Conservation (phyloP, 2,888 invertebrate species). For the Cylindroiulus punctatus region DNA sequence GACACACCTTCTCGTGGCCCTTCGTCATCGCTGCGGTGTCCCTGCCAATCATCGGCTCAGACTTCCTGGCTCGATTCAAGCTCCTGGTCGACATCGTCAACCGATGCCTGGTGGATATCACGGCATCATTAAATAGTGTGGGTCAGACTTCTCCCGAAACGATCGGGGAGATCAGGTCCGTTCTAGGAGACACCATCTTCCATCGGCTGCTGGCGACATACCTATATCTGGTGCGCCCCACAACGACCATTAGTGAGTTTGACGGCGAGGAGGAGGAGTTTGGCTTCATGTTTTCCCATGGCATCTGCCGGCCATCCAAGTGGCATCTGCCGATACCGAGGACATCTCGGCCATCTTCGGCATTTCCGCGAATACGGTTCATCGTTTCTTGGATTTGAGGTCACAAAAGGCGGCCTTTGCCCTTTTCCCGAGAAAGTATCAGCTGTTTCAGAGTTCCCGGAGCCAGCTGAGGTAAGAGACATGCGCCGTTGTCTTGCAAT, state of each 20-base stretch:
- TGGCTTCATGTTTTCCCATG: not conserved
- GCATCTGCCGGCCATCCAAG: not conserved
- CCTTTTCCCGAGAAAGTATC: too few relatives aligned
- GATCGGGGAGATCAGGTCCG: too few relatives aligned
- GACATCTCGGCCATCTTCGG: not conserved
- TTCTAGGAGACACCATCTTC: too few relatives aligned
- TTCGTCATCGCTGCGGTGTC: not conserved
- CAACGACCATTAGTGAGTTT: too few relatives aligned
- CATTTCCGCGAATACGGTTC: not conserved
- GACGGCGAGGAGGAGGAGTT: not conserved
- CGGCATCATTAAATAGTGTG: too few relatives aligned
- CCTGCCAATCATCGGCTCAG: slow-evolving; percentile 19
- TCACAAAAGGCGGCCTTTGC: not conserved
- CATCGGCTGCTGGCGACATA: not conserved
- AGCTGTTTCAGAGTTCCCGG: too few relatives aligned
- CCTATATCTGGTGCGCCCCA: not conserved
- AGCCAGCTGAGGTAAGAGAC: not conserved
- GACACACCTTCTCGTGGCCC: not conserved
- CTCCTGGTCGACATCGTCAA: too few relatives aligned
- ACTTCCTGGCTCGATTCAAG: too few relatives aligned
- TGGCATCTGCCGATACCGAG: too few relatives aligned
- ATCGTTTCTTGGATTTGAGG: not conserved
- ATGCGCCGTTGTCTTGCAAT: not conserved
- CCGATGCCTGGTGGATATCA: too few relatives aligned
- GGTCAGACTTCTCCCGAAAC: too few relatives aligned